Evolutionary conservation across 2,888 invertebrate genomes (phyloP).

Genomic region (Aromia moschata): DNA sequence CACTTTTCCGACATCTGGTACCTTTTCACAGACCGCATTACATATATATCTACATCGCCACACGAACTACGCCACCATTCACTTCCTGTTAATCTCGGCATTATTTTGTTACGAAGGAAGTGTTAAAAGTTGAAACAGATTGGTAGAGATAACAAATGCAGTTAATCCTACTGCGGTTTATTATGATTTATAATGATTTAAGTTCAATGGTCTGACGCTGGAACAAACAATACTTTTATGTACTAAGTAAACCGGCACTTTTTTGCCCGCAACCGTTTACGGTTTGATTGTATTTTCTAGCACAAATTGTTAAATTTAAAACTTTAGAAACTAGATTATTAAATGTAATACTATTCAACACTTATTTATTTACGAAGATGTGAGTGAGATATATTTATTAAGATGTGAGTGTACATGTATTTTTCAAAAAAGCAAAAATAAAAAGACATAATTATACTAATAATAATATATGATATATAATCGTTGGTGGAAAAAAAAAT

Average conservation of each 20-base stretch:
- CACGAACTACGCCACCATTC: too few species aligned
- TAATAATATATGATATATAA: too few species aligned
- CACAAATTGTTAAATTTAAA: not conserved
- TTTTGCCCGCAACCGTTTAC: not conserved
- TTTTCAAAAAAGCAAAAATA: too few species aligned
- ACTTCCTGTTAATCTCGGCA: conserved; percentile 4
- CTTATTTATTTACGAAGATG: too few species aligned
- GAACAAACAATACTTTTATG: conserved; percentile 1
- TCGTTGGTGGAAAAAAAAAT: too few species aligned
- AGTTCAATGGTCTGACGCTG: conserved; percentile 15
- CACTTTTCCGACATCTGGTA: too few species aligned
- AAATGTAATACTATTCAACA: too few species aligned
- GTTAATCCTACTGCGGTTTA: not conserved
- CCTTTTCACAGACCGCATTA: too few species aligned
- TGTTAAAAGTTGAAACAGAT: conserved; percentile 19
- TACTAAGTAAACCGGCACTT: not conserved
- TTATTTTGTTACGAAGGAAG: conserved; percentile 9
- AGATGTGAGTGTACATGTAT: too few species aligned
- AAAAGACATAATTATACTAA: too few species aligned
- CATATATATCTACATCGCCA: too few species aligned
- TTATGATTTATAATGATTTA: conserved; percentile 7
- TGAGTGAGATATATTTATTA: too few species aligned
- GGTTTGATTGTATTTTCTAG: not conserved
- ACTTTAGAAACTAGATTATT: not conserved
- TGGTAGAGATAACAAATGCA: conserved; percentile 4